Evolutionary conservation across 2,888 invertebrate species (phyloP).

Genomic region (Nemotelus nigrinus): DNA sequence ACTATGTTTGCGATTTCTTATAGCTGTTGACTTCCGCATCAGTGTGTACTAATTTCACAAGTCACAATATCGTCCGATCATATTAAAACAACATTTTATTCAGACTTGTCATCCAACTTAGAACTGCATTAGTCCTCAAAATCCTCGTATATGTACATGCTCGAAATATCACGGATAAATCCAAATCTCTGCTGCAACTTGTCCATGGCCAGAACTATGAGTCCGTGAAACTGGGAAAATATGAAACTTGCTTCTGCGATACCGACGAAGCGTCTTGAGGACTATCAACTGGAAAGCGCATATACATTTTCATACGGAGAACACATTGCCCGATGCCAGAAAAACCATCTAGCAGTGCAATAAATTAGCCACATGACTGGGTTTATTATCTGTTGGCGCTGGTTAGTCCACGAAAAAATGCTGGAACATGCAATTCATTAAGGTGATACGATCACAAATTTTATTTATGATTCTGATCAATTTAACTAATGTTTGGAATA

Average conservation of each 20-base stretch:
- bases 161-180: too few relatives aligned
- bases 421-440: not conserved
- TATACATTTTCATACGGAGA: slow-evolving; percentile 39
- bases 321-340: slow-evolving; percentile 42
- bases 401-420: not conserved
- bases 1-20: too few relatives aligned
- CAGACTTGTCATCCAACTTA: too few relatives aligned
- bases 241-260: not conserved
- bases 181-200: too few relatives aligned
- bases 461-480: slow-evolving; percentile 12
- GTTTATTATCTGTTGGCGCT: slow-evolving; percentile 33
- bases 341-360: slow-evolving; percentile 39
- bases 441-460: slow-evolving; percentile 27
- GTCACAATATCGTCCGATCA: too few relatives aligned
- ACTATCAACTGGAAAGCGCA: slow-evolving; percentile 31
- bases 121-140: too few relatives aligned
- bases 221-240: not conserved
- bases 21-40: too few relatives aligned
- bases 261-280: not conserved
- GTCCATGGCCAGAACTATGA: too few relatives aligned
- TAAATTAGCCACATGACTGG: slow-evolving; percentile 44
- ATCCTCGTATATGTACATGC: too few relatives aligned
- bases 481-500: not conserved
- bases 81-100: too few relatives aligned
- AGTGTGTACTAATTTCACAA: too few relatives aligned